Conservation (phyloP, 2,888 invertebrate species). For the Ennomos quercinarius region DNA sequence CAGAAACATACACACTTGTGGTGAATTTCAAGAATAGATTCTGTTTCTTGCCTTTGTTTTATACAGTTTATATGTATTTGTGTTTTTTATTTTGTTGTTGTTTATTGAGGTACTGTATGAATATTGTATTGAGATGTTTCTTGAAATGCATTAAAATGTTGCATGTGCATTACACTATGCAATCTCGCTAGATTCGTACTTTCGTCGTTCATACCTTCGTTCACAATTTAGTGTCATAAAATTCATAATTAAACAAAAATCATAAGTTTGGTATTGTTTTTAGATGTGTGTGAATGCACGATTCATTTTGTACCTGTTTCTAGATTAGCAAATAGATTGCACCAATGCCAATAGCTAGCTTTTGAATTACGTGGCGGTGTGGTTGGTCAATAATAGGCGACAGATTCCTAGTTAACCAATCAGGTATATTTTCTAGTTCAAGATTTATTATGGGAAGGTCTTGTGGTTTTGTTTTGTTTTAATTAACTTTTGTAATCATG, state of each 20-base stretch:
- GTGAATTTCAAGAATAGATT: slow-evolving; percentile 59
- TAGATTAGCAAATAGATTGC: not conserved
- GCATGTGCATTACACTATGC: slow-evolving; percentile 58
- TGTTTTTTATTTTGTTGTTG: slow-evolving; percentile 24
- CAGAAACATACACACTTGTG: slow-evolving; percentile 48
- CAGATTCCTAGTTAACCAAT: too few relatives aligned
- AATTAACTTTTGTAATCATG: slow-evolving; percentile 6
- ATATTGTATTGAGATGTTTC: slow-evolving; percentile 43
- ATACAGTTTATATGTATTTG: slow-evolving; percentile 22
- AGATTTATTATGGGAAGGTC: slow-evolving; percentile 4
- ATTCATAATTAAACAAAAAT: slow-evolving; percentile 15
- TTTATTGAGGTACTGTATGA: slow-evolving; percentile 30
- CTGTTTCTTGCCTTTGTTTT: slow-evolving; percentile 31
- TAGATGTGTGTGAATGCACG: slow-evolving; percentile 21
- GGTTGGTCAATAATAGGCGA: too few relatives aligned
- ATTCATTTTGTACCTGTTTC: slow-evolving; percentile 7
- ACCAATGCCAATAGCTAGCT: not conserved
- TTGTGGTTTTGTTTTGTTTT: slow-evolving; percentile 18
- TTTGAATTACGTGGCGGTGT: too few relatives aligned
- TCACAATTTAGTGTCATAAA: slow-evolving; percentile 27
- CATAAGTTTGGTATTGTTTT: slow-evolving; percentile 21
- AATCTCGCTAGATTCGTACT: slow-evolving; percentile 44
- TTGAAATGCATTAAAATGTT: slow-evolving; percentile 58
- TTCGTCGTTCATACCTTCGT: slow-evolving; percentile 32
- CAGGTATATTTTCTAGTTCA: too few relatives aligned